A percentile compares a stretch with the other conserved stretches of the same genome.
These are phyloP conservation scores for Scomber colias DNA, from an alignment of 2,113 vertebrate genomes.

Conservation along the genomic window DNA sequence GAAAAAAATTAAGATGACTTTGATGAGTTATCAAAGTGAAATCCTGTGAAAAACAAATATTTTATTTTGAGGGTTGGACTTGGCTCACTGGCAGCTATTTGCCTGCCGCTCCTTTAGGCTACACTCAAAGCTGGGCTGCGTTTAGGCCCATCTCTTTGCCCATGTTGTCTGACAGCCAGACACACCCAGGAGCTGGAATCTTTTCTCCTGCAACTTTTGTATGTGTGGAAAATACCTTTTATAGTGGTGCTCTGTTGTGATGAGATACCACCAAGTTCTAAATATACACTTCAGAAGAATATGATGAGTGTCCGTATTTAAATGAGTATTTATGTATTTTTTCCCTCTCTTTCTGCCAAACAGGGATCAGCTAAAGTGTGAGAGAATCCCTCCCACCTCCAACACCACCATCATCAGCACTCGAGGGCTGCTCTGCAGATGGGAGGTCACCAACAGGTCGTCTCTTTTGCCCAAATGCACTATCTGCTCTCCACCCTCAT, in stretches of 20 bases:
- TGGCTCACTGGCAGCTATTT: no score
- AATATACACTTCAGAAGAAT: not conserved
- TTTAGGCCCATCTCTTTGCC: not conserved
- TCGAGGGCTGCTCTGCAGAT: conserved; percentile 65
- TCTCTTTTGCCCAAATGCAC: conserved; percentile 50
- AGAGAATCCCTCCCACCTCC: conserved; percentile 50
- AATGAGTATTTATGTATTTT: conserved; percentile 15
- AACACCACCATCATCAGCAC: conserved; percentile 21
- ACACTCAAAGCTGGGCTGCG: not conserved
- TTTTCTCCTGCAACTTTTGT: not conserved
- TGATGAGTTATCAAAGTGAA: no score
- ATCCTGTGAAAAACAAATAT: no score
- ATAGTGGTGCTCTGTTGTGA: not conserved
- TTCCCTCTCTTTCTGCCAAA: conserved; percentile 6
- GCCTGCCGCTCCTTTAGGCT: no score
- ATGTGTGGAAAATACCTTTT: not conserved
- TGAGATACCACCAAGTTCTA: not conserved
- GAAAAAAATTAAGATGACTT: no score
- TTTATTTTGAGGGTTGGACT: not conserved
- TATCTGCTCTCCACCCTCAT: conserved; percentile 40
- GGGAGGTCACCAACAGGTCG: conserved; percentile 66
- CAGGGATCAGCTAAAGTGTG: conserved; percentile 72
- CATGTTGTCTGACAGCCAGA: not conserved
- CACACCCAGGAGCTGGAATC: conserved; percentile 6
- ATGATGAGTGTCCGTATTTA: not conserved